Evolutionary conservation across 2,888 invertebrate genomes (phyloP).

Genomic region (Antheraea yamamai): DNA sequence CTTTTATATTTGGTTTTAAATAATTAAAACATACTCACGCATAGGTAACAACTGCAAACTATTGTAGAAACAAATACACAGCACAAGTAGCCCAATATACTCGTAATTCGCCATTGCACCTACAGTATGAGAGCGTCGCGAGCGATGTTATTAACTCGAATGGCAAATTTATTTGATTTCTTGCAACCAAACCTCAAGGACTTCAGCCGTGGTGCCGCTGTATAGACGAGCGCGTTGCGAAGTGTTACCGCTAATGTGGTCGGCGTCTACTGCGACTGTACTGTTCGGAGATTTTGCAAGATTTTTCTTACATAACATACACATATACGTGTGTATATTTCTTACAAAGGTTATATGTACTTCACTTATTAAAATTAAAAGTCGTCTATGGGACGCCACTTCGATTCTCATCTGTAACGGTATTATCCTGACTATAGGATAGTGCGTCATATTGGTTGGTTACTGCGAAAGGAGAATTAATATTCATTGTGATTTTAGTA

Average conservation of each 20-base stretch:
- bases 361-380: not conserved
- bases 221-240: slow-evolving; percentile 12
- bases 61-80: slow-evolving; percentile 58
- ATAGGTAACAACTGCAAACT: slow-evolving; percentile 65
- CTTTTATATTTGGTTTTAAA: too few species aligned
- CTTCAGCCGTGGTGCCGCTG: slow-evolving; percentile 42
- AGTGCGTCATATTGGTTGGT: not conserved
- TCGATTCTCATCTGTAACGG: not conserved
- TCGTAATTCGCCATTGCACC: slow-evolving; percentile 38
- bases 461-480: not conserved
- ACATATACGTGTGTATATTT: slow-evolving; percentile 3
- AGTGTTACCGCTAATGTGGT: slow-evolving; percentile 10
- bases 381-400: not conserved
- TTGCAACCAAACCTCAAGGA: slow-evolving; percentile 64
- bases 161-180: slow-evolving; percentile 52
- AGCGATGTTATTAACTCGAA: slow-evolving; percentile 50
- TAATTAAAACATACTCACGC: slow-evolving; percentile 55
- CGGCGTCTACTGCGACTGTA: not conserved
- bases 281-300: not conserved
- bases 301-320: not conserved
- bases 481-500: not conserved
- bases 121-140: slow-evolving; percentile 33
- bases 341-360: not conserved
- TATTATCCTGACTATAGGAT: not conserved
- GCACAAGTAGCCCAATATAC: slow-evolving; percentile 45